phyloP scores from a whole-genome alignment of 1,140 invertebrate species.

The Protaetia brevitarsis region DNA sequence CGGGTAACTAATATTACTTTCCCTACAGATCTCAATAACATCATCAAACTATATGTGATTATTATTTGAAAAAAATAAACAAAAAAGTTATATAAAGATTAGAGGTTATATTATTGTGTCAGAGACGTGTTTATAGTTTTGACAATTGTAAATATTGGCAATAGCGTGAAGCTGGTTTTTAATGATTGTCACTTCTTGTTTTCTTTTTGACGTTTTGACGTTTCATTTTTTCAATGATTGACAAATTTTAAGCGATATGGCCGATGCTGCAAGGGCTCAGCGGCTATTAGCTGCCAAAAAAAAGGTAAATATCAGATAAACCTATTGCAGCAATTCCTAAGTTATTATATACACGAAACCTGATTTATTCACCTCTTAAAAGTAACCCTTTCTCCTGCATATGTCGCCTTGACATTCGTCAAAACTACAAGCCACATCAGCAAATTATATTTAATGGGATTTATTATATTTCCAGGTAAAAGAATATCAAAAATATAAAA shows the following conservation, averaged over 20 bases:
- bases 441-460: not conserved
- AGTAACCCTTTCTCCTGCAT: not conserved
- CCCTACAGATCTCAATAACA: not conserved
- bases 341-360: not conserved
- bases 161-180: not conserved
- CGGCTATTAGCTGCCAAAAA: slow-evolving; percentile 27
- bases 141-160: too few relatives aligned
- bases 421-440: slow-evolving; percentile 25
- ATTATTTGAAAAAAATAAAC: too few relatives aligned
- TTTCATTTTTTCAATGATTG: not conserved
- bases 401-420: not conserved
- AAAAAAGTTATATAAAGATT: too few relatives aligned
- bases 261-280: slow-evolving; percentile 24
- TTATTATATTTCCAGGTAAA: slow-evolving; percentile 23
- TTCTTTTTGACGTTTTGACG: too few relatives aligned
- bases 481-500: slow-evolving; percentile 27
- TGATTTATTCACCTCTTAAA: not conserved
- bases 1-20: not conserved
- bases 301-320: slow-evolving; percentile 22
- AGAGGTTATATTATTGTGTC: too few relatives aligned
- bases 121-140: too few relatives aligned
- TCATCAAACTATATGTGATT: not conserved
- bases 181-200: too few relatives aligned
- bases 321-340: not conserved
- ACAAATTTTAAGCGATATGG: slow-evolving; percentile 18